phyloP scores from a whole-genome alignment of 2,113 vertebrate species.

The Pangasianodon gigas region DNA sequence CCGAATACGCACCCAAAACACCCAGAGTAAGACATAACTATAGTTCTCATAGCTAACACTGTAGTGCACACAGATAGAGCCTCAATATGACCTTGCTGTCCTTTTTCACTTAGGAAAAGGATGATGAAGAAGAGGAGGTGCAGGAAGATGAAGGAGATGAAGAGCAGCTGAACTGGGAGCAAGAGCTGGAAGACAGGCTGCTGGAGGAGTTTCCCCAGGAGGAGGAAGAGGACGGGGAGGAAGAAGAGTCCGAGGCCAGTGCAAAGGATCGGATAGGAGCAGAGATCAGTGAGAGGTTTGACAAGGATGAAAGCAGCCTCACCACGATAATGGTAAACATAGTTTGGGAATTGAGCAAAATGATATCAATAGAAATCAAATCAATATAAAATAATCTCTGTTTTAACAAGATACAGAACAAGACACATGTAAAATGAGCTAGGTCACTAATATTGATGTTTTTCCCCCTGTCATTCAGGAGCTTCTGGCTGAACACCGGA shows the following conservation, averaged over 20 bases:
- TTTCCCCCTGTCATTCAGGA: conserved; percentile 70
- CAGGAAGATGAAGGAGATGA: conserved; percentile 66
- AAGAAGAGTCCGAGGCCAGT: conserved; percentile 77
- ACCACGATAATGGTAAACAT: conserved; percentile 72
- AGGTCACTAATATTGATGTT: background rate
- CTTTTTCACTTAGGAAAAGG: conserved; percentile 50
- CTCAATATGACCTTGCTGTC: background rate
- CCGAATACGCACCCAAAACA: conserved; percentile 61
- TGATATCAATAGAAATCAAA: background rate
- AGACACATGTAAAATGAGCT: background rate
- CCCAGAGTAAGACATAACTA: conserved; percentile 12
- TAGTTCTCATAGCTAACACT: background rate
- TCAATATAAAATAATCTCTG: no score
- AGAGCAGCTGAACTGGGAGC: conserved; percentile 64
- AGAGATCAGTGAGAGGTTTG: conserved; percentile 81
- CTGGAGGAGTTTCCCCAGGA: conserved; percentile 82
- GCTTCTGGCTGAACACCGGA: conserved; percentile 74
- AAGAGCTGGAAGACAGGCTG: conserved; percentile 78
- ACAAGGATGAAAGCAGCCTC: conserved; percentile 72
- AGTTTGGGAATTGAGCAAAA: background rate
- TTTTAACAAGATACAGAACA: background rate
- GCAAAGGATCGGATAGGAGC: conserved; percentile 76
- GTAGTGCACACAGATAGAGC: background rate
- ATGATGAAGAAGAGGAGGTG: conserved; percentile 57
- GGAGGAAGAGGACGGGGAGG: conserved; percentile 71